Evolutionary conservation across 2,888 invertebrate species (phyloP), one percentile per base, ranked within the genome.

Genomic region (Zelleria hepariella): DNA sequence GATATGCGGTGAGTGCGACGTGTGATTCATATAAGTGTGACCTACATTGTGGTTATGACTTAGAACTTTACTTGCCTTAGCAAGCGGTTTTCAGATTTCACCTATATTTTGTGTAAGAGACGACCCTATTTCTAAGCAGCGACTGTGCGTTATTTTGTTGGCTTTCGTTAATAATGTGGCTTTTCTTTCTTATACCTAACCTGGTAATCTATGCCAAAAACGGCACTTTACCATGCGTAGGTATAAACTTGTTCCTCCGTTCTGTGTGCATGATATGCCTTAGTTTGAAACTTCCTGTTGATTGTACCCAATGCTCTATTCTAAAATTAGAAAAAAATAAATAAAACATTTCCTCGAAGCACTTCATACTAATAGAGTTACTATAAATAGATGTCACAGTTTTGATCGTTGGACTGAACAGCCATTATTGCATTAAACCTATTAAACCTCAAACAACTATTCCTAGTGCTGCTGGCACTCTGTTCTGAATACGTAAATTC

Each of bases 401-500:
- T 7, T 24, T 54, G 55, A 18, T 20, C 18, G 27, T 54, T 54
- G 27, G 15, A n/a, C 72, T 75, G 67, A 69, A 70, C 71, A 77
- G 77, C 77, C 69, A 69, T 66, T 68, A 70, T 66, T 68, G 69
- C 70, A 72, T 75, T 73, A 68, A 69, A 79, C 20, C n/a, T n/a
- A 51, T 10, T n/a, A 25, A 53, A 74, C 71, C 68, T 64, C n/a
- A 61, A 61, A 64, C 63, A 64, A 71, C 74, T 83, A 80, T 82
- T 83, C 77, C 65, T 66, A 70, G 26, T 18, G 51, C 10, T 2
- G 8, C 20, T 24, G 32, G 5, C 52, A 52, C 23, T 53, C 32
- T 2, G 32, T 42, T 42, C 53, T 53, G 53, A 53, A 53, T 53
- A 42, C 32, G 10, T 42, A 42, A 53, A 53, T 53, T 15, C 53